Conservation (phyloP, 2,888 invertebrate species). For the Heliconius ethilla region DNA sequence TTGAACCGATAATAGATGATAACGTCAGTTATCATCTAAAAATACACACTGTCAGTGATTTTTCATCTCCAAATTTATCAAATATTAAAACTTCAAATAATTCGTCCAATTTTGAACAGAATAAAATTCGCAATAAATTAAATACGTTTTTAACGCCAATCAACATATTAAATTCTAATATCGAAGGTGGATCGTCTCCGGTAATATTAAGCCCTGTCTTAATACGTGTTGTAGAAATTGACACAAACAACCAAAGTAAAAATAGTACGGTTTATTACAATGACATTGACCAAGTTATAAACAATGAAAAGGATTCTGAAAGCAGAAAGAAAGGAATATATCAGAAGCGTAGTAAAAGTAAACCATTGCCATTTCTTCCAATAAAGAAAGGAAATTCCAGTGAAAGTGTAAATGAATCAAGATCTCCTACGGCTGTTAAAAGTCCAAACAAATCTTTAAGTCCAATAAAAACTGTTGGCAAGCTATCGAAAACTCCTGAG, state of each 20-base stretch:
- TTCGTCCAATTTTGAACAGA: slow-evolving; percentile 44
- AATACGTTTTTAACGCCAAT: slow-evolving; percentile 65
- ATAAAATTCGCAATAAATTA: slow-evolving; percentile 51
- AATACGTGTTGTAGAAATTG: slow-evolving; percentile 50
- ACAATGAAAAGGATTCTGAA: slow-evolving; percentile 50
- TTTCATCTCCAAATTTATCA: slow-evolving; percentile 49
- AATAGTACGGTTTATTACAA: slow-evolving; percentile 68
- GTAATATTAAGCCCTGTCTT: slow-evolving; percentile 72
- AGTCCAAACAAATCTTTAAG: slow-evolving; percentile 47
- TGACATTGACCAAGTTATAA: slow-evolving; percentile 68
- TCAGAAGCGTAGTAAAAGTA: slow-evolving; percentile 65
- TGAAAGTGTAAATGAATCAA: slow-evolving; percentile 55
- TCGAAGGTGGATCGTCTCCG: slow-evolving; percentile 56
- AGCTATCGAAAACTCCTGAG: slow-evolving; percentile 63
- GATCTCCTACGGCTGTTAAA: slow-evolving; percentile 51
- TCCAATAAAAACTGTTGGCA: slow-evolving; percentile 55
- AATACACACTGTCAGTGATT: slow-evolving; percentile 67
- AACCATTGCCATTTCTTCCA: slow-evolving; percentile 59
- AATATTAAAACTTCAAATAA: slow-evolving; percentile 47
- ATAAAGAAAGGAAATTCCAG: slow-evolving; percentile 59
- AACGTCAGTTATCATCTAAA: slow-evolving; percentile 73
- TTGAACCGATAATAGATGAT: slow-evolving; percentile 55
- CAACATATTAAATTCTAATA: slow-evolving; percentile 57
- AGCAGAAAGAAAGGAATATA: slow-evolving; percentile 59
- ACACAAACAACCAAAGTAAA: slow-evolving; percentile 50